phyloP scores from a whole-genome alignment of 2,888 invertebrate species.

The Hymenopus coronatus region DNA sequence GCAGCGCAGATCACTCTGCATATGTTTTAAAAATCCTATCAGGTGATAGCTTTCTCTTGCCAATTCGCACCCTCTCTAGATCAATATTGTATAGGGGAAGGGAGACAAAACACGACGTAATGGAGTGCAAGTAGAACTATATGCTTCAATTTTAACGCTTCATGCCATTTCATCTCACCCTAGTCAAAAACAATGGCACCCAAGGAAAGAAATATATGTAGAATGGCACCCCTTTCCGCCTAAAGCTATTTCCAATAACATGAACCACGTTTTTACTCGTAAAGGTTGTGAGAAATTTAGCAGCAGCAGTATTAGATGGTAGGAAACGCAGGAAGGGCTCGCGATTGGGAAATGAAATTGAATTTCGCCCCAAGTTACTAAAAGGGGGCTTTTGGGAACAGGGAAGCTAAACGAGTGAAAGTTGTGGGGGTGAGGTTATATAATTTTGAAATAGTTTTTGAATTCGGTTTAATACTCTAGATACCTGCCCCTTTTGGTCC shows the following conservation, averaged over 20 bases:
- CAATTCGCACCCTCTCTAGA: neutral
- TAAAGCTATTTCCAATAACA: conserved; percentile 13
- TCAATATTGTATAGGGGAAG: neutral
- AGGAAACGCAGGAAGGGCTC: neutral
- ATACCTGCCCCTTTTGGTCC: neutral
- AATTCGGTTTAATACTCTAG: neutral
- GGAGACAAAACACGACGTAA: neutral
- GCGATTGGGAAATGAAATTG: neutral
- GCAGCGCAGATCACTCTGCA: neutral
- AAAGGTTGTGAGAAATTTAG: conserved; percentile 15
- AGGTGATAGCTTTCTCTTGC: neutral
- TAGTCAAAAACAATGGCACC: neutral
- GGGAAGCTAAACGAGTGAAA: neutral
- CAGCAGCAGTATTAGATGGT: neutral
- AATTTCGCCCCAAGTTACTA: neutral
- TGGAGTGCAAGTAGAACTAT: neutral
- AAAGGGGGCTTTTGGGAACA: neutral
- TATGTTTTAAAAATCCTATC: neutral
- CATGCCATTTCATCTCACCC: neutral
- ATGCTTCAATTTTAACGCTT: neutral
- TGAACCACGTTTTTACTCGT: conserved; percentile 3
- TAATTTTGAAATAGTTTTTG: neutral
- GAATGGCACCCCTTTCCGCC: neutral
- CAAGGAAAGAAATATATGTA: neutral
- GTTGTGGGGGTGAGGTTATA: neutral